Evolutionary conservation across 2,113 vertebrate species (phyloP).

Genomic region (Toxostoma redivivum): DNA sequence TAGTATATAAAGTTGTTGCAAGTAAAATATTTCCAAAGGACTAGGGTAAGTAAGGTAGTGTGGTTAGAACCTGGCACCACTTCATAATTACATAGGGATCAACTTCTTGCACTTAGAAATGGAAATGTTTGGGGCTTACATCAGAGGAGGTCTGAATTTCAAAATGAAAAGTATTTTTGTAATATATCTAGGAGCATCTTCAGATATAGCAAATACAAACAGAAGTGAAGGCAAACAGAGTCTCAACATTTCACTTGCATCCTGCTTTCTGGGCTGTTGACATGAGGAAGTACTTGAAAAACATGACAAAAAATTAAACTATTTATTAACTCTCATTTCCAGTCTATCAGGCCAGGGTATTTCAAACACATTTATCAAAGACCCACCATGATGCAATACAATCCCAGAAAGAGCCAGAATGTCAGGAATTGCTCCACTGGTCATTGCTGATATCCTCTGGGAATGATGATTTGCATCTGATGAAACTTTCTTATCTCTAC

Average conservation of each 20-base stretch:
- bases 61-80: slow-evolving; percentile 52
- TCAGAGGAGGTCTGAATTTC: slow-evolving; percentile 32
- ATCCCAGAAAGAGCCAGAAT: not conserved
- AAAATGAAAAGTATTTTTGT: slow-evolving; percentile 67
- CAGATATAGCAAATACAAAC: slow-evolving; percentile 45
- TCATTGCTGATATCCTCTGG: not conserved
- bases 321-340: not conserved
- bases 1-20: slow-evolving; percentile 38
- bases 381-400: slow-evolving; percentile 16
- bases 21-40: slow-evolving; percentile 48
- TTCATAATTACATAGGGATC: slow-evolving; percentile 41
- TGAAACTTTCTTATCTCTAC: not conserved
- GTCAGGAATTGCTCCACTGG: not conserved
- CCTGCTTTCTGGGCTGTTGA: slow-evolving; percentile 24
- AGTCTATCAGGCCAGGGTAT: slow-evolving; percentile 35
- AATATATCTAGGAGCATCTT: slow-evolving; percentile 64
- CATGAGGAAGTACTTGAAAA: slow-evolving; percentile 56
- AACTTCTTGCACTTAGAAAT: slow-evolving; percentile 55
- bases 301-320: slow-evolving; percentile 33
- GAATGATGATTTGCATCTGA: not conserved
- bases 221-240: slow-evolving; percentile 35
- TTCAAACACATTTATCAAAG: slow-evolving; percentile 51
- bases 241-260: not conserved
- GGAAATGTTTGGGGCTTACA: slow-evolving; percentile 59
- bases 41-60: slow-evolving; percentile 51